phyloP scores from a whole-genome alignment of 2,888 invertebrate species.

The Drosophila diplacantha region DNA sequence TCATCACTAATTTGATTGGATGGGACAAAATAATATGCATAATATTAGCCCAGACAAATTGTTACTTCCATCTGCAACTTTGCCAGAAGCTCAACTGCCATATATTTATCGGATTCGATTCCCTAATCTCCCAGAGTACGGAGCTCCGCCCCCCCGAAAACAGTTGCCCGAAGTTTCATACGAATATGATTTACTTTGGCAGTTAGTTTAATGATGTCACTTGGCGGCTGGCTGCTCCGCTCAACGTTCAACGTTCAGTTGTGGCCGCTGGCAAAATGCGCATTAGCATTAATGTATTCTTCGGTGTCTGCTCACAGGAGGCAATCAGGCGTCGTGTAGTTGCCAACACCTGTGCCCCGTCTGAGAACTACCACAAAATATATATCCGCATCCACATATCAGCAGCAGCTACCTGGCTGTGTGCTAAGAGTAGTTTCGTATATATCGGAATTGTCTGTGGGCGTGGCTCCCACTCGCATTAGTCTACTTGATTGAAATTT shows the following conservation, averaged over 20 bases:
- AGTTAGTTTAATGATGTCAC: slow-evolving; percentile 57
- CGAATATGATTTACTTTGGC: slow-evolving; percentile 55
- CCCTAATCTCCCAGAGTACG: not conserved
- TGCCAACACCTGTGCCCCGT: slow-evolving; percentile 49
- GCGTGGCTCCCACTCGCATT: slow-evolving; percentile 40
- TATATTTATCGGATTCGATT: slow-evolving; percentile 21
- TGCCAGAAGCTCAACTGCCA: slow-evolving; percentile 5
- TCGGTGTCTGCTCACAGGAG: slow-evolving; percentile 45
- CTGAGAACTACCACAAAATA: slow-evolving; percentile 20
- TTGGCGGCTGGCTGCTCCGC: slow-evolving; percentile 35
- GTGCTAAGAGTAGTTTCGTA: slow-evolving; percentile 15
- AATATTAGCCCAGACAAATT: slow-evolving; percentile 15
- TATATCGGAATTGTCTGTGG: slow-evolving; percentile 48
- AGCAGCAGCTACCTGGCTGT: slow-evolving; percentile 10
- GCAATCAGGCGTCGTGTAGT: slow-evolving; percentile 52
- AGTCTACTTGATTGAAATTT: slow-evolving; percentile 60
- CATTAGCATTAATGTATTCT: slow-evolving; percentile 64
- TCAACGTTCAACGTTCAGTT: slow-evolving; percentile 19
- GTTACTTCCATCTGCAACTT: slow-evolving; percentile 8
- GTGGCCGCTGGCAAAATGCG: slow-evolving; percentile 43
- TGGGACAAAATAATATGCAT: slow-evolving; percentile 19
- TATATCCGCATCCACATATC: slow-evolving; percentile 22
- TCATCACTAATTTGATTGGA: slow-evolving; percentile 28
- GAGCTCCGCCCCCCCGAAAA: slow-evolving; percentile 8
- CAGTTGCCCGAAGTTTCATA: slow-evolving; percentile 10